Conservation (phyloP, 2,888 invertebrate species). For the Drosophila meridiana region DNA sequence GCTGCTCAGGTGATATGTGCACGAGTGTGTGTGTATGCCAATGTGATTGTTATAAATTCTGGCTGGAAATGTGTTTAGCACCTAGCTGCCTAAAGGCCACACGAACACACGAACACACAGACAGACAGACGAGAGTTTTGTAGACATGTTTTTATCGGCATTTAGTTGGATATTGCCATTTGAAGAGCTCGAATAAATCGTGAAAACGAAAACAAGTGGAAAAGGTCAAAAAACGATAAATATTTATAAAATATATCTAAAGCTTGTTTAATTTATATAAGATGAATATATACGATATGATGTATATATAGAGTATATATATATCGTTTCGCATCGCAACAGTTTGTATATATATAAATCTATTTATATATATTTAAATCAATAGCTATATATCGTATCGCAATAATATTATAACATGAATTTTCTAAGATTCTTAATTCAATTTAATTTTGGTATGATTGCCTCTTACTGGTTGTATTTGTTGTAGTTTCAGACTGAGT, state of each 20-base stretch:
- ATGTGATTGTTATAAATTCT: conserved; percentile 58
- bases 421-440: too few species aligned
- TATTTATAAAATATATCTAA: not conserved
- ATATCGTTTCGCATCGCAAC: too few species aligned
- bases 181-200: conserved; percentile 31
- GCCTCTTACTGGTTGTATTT: too few species aligned
- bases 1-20: conserved; percentile 1
- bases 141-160: conserved; percentile 9
- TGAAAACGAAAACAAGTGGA: conserved; percentile 28
- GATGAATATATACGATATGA: too few species aligned
- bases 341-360: too few species aligned
- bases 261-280: not conserved
- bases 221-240: not conserved
- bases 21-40: conserved; percentile 15
- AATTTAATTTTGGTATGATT: too few species aligned
- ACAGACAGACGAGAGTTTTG: not conserved
- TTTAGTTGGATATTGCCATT: conserved; percentile 14
- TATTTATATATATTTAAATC: too few species aligned
- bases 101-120: conserved; percentile 1
- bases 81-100: conserved; percentile 24
- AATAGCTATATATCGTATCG: too few species aligned
- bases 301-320: too few species aligned
- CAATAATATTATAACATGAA: too few species aligned
- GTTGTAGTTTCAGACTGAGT: too few species aligned
- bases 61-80: conserved; percentile 60